Percentiles rank a stretch among this genome's conserved stretches.
phyloP scores from a whole-genome alignment of 2,797 vertebrate genomes.

The Remorina albescens region DNA sequence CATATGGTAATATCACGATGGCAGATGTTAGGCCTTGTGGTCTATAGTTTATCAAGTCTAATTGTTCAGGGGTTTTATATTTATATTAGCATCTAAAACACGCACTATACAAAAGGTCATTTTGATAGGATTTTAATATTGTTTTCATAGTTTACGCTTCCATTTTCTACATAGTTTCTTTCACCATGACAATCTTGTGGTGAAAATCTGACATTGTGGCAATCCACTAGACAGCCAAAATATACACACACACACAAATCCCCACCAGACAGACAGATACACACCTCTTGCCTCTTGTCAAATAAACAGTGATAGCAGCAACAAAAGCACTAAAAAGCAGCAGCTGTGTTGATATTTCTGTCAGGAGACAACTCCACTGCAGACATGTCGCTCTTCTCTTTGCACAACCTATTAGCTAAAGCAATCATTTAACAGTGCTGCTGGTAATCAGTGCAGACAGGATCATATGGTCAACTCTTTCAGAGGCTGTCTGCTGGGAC shows the following conservation, averaged over 20 bases:
- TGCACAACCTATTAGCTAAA: conserved; percentile 68
- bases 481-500: conserved; percentile 52
- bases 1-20: too few relatives aligned
- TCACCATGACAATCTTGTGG: too few relatives aligned
- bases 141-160: too few relatives aligned
- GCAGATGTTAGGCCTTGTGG: too few relatives aligned
- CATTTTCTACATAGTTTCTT: too few relatives aligned
- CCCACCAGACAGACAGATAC: conserved; percentile 22
- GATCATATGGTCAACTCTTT: conserved; percentile 65
- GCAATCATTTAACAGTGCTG: conserved; percentile 60
- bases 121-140: too few relatives aligned
- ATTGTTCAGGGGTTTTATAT: too few relatives aligned
- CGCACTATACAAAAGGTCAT: too few relatives aligned
- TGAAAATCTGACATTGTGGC: not conserved
- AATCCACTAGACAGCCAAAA: too few relatives aligned
- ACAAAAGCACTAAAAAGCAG: conserved; percentile 48
- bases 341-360: conserved; percentile 61
- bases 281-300: conserved; percentile 49
- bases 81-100: too few relatives aligned
- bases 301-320: conserved; percentile 53
- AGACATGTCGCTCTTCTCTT: conserved; percentile 59
- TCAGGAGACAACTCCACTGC: conserved; percentile 49
- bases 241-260: conserved; percentile 21
- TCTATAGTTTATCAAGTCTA: too few relatives aligned
- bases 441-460: conserved; percentile 73